phyloP scores from a whole-genome alignment of 2,888 invertebrate species.

The Agrenia bidenticulata region DNA sequence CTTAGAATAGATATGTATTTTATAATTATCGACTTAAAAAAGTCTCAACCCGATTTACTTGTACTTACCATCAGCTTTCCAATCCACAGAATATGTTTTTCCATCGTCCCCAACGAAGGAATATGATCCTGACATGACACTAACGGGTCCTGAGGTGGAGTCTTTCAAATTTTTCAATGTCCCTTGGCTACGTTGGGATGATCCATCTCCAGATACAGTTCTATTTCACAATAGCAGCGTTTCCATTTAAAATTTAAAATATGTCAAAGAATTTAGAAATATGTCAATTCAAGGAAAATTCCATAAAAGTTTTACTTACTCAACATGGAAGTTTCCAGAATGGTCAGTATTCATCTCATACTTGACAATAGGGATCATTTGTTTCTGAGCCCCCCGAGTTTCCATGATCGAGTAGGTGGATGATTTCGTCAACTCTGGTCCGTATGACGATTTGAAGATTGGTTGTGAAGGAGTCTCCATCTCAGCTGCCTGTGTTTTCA shows the following conservation, averaged over 20 bases:
- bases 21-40: no score
- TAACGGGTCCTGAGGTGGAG: slow-evolving; percentile 26
- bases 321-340: slow-evolving; percentile 38
- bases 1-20: no score
- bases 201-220: slow-evolving; percentile 25
- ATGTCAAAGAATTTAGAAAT: not conserved
- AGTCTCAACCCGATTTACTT: no score
- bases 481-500: no score
- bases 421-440: no score
- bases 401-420: not conserved
- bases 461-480: no score
- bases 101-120: slow-evolving; percentile 29
- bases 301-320: slow-evolving; percentile 31
- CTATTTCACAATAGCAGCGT: no score
- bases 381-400: not conserved
- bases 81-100: slow-evolving; percentile 24
- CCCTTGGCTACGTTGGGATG: slow-evolving; percentile 1
- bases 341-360: slow-evolving; percentile 35
- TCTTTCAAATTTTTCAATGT: slow-evolving; percentile 27
- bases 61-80: slow-evolving; percentile 34
- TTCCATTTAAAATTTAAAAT: not conserved
- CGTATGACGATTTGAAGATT: no score
- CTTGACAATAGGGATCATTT: slow-evolving; percentile 39
- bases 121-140: slow-evolving; percentile 30
- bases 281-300: not conserved